Conservation (phyloP, 2,797 vertebrate species). For the Hoplostethus atlanticus region DNA sequence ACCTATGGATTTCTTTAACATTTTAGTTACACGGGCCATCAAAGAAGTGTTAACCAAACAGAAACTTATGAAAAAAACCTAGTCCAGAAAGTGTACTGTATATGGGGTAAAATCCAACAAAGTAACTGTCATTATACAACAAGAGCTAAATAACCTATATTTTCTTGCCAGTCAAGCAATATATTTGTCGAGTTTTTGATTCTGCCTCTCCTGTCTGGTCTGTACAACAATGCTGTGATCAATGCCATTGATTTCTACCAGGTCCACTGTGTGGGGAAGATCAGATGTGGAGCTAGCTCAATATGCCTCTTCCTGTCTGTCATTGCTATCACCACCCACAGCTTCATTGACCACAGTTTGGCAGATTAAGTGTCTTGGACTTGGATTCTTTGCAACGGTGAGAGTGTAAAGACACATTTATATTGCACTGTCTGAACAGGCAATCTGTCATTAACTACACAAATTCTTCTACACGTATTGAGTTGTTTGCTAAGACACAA, state of each 20-base stretch:
- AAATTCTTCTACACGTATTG: conserved; percentile 33
- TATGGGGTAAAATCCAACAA: too few relatives aligned
- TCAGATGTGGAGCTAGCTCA: conserved; percentile 41
- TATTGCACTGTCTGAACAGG: conserved; percentile 38
- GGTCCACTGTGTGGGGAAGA: conserved; percentile 32
- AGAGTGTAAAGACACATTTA: conserved; percentile 38
- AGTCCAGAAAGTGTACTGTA: too few relatives aligned
- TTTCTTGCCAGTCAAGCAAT: conserved; percentile 4
- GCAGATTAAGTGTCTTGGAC: conserved; percentile 34
- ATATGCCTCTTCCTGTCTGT: conserved; percentile 38
- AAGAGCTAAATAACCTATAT: conserved; percentile 4
- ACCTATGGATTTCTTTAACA: too few relatives aligned
- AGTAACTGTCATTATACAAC: too few relatives aligned
- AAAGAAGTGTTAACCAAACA: too few relatives aligned
- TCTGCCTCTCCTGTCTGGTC: conserved; percentile 19
- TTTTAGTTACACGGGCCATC: too few relatives aligned
- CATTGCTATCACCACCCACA: conserved; percentile 35
- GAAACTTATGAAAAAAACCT: too few relatives aligned
- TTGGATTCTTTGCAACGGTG: conserved; percentile 25
- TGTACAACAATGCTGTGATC: conserved; percentile 51
- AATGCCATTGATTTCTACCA: conserved; percentile 58
- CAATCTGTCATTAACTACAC: conserved; percentile 23
- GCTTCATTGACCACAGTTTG: conserved; percentile 28
- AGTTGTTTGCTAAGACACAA: conserved; percentile 37
- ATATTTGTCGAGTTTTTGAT: conserved; percentile 18